Percentiles rank a stretch among this genome's conserved stretches.
Evolutionary conservation across 2,113 vertebrate species (phyloP).

Genomic region (Dissostichus mawsoni): DNA sequence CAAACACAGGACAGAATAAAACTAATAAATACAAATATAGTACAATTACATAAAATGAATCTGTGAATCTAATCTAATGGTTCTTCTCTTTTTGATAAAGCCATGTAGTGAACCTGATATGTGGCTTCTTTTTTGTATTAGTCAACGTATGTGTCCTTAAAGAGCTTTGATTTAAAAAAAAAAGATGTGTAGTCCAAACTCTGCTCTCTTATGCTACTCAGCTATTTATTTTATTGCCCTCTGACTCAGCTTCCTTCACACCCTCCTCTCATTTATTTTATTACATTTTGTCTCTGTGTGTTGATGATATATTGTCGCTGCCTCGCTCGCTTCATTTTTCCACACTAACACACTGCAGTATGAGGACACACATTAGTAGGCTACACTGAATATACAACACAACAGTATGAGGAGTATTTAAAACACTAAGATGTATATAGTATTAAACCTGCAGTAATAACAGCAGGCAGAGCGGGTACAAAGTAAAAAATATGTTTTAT

Average conservation of each 20-base stretch:
- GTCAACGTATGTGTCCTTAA: not conserved
- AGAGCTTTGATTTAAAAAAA: conserved; percentile 3
- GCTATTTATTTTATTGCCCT: conserved; percentile 43
- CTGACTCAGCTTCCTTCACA: conserved; percentile 42
- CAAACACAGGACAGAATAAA: too few relatives aligned
- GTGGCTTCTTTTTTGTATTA: not conserved
- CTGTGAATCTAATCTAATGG: too few relatives aligned
- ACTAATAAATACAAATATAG: too few relatives aligned
- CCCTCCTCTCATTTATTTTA: conserved; percentile 9
- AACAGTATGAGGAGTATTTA: too few relatives aligned
- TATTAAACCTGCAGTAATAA: too few relatives aligned
- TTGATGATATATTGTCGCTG: not conserved
- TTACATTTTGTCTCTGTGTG: conserved; percentile 29
- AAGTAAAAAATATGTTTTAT: too few relatives aligned
- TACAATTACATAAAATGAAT: too few relatives aligned
- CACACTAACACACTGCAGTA: not conserved
- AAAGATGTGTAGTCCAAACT: conserved; percentile 12
- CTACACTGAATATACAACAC: too few relatives aligned
- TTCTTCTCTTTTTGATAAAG: too few relatives aligned
- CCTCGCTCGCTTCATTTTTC: not conserved
- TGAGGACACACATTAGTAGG: not conserved
- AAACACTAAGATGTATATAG: too few relatives aligned
- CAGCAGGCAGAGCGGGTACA: too few relatives aligned
- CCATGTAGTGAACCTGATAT: not conserved
- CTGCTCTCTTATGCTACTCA: conserved; percentile 10